A percentile compares a stretch with the other conserved stretches of the same genome.
phyloP scores from a whole-genome alignment of 2,888 invertebrate species.

The Microchrysa polita region DNA sequence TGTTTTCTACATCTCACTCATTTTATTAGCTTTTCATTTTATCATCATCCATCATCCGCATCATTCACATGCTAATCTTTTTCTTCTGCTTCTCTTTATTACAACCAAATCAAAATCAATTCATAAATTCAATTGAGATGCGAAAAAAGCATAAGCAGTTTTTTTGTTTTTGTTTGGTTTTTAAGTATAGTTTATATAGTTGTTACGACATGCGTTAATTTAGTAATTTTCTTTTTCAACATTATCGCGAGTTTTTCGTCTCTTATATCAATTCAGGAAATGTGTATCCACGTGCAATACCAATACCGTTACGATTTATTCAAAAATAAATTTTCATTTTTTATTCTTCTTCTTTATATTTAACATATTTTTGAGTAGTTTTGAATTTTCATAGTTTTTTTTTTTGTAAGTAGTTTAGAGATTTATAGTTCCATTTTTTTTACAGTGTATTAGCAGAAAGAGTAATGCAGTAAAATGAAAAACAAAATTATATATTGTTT shows the following conservation, averaged over 20 bases:
- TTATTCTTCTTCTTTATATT: conserved; percentile 1
- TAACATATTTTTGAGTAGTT: neutral
- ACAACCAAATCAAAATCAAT: conserved; percentile 30
- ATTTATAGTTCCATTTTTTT: neutral
- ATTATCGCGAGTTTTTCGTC: neutral
- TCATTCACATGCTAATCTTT: neutral
- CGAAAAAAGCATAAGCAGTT: conserved; percentile 24
- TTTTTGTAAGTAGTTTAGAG: conserved; percentile 5
- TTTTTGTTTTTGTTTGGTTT: too few relatives aligned
- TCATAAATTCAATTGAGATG: neutral
- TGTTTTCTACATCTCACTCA: conserved; percentile 30
- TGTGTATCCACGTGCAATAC: neutral
- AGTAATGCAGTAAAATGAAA: conserved; percentile 1
- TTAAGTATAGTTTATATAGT: conserved; percentile 19
- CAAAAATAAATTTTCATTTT: conserved; percentile 20
- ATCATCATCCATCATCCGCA: too few relatives aligned
- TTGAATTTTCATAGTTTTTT: neutral
- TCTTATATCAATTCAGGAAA: conserved; percentile 6
- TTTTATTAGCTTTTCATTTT: conserved; percentile 16
- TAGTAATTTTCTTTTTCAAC: neutral
- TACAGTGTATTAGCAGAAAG: neutral
- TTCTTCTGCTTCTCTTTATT: neutral
- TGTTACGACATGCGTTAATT: neutral
- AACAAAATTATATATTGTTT: neutral
- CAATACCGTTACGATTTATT: neutral